Percentiles rank a stretch among this genome's conserved stretches.
Evolutionary conservation across 2,888 invertebrate species (phyloP).

Genomic region (Plebejus anna): DNA sequence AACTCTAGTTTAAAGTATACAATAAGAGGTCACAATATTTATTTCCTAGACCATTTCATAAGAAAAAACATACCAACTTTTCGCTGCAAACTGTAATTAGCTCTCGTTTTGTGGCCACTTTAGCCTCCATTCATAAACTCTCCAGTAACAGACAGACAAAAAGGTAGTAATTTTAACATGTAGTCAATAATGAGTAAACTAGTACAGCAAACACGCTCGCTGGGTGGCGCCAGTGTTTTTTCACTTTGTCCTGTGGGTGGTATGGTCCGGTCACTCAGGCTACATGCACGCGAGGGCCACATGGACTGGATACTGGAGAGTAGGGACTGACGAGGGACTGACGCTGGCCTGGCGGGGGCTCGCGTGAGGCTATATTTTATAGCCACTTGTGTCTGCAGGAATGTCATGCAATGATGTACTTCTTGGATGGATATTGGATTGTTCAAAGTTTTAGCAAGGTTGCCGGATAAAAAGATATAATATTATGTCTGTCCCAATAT

Average conservation of each 20-base stretch:
- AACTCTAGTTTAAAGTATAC: neutral
- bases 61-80: neutral
- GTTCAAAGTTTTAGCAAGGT: neutral
- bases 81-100: neutral
- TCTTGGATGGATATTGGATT: neutral
- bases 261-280: neutral
- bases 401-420: neutral
- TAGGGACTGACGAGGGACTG: neutral
- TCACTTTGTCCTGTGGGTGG: slow-evolving; percentile 4
- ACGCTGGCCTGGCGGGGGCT: slow-evolving; percentile 8
- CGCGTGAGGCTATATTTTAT: neutral
- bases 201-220: slow-evolving; percentile 13
- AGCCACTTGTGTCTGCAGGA: neutral
- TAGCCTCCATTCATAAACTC: slow-evolving; percentile 2
- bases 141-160: neutral
- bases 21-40: neutral
- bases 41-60: neutral
- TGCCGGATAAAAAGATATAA: neutral
- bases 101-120: neutral
- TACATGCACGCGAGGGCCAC: slow-evolving; percentile 2
- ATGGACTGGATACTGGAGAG: neutral
- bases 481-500: no score
- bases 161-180: slow-evolving; percentile 13
- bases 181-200: slow-evolving; percentile 12
- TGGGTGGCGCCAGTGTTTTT: slow-evolving; percentile 26